Conservation (phyloP, 1,140 invertebrate species). For the Condylostylus longicornis region DNA sequence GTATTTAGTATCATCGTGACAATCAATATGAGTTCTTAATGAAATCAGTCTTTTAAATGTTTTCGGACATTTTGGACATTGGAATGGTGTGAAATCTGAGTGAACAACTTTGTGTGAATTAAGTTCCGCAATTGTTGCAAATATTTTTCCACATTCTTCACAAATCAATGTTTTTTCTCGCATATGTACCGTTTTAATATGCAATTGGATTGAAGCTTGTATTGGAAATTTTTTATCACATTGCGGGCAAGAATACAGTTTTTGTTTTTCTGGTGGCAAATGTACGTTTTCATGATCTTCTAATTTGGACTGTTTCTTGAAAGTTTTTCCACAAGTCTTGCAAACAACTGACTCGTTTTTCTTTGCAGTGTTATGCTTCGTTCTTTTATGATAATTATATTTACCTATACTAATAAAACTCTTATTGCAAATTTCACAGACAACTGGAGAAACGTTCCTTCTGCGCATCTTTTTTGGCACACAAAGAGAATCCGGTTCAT, state of each 20-base stretch:
- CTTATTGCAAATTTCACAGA: constrained; percentile 10
- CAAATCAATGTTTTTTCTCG: constrained; percentile 34
- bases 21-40: constrained; percentile 31
- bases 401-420: constrained; percentile 17
- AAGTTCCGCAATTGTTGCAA: constrained; percentile 33
- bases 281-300: constrained; percentile 31
- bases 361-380: constrained; percentile 9
- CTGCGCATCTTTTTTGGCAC: not conserved
- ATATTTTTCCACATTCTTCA: constrained; percentile 32
- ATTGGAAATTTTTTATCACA: constrained; percentile 28
- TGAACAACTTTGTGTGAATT: constrained; percentile 36
- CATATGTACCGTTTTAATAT: constrained; percentile 33
- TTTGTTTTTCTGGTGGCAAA: constrained; percentile 27
- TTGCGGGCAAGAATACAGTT: constrained; percentile 26
- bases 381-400: constrained; percentile 18
- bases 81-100: constrained; percentile 34
- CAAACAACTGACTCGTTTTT: constrained; percentile 24
- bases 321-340: constrained; percentile 26
- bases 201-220: constrained; percentile 22
- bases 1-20: constrained; percentile 31
- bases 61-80: constrained; percentile 33
- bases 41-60: constrained; percentile 32
- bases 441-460: not conserved
- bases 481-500: too few species aligned
- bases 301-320: constrained; percentile 26